These are phyloP conservation scores for Brenthis ino DNA, from an alignment of 2,888 invertebrate genomes.

Conservation along the genomic window DNA sequence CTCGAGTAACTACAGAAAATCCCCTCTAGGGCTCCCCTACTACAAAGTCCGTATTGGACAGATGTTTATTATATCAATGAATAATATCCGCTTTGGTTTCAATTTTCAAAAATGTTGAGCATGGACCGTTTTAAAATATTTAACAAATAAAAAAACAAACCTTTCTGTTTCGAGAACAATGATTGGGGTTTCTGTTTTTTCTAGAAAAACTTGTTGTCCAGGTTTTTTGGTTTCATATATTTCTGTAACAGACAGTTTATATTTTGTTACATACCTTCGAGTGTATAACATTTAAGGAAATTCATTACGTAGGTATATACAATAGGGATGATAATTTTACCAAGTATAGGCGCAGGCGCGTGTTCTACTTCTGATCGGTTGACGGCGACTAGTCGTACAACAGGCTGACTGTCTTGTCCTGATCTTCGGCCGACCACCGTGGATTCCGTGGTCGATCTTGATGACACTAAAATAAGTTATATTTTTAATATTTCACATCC, in stretches of 20 bases:
- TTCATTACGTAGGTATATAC: not conserved
- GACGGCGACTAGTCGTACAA: slow-evolving; percentile 67
- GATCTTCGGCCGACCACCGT: slow-evolving; percentile 42
- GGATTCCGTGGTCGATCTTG: slow-evolving; percentile 58
- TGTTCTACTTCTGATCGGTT: slow-evolving; percentile 62
- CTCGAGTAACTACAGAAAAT: too few species aligned
- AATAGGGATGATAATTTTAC: slow-evolving; percentile 43
- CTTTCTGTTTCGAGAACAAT: slow-evolving; percentile 68
- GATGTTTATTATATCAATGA: too few species aligned
- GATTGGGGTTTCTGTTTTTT: slow-evolving; percentile 57
- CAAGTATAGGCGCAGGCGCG: slow-evolving; percentile 59
- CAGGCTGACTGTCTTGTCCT: slow-evolving; percentile 52
- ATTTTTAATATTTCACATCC: not conserved
- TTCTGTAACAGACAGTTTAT: slow-evolving; percentile 52
- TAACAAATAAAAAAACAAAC: slow-evolving; percentile 41
- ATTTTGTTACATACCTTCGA: not conserved
- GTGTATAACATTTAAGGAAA: not conserved
- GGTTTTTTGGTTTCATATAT: slow-evolving; percentile 58
- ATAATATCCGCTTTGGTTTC: too few species aligned
- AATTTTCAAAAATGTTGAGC: too few species aligned
- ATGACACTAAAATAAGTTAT: slow-evolving; percentile 53
- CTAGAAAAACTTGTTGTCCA: slow-evolving; percentile 56
- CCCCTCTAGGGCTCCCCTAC: too few species aligned
- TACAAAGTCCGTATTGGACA: too few species aligned
- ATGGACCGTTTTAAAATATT: not conserved